Evolutionary conservation across 2,888 invertebrate genomes (phyloP), one percentile per base, ranked within the genome.

Genomic region (Busseola fusca): DNA sequence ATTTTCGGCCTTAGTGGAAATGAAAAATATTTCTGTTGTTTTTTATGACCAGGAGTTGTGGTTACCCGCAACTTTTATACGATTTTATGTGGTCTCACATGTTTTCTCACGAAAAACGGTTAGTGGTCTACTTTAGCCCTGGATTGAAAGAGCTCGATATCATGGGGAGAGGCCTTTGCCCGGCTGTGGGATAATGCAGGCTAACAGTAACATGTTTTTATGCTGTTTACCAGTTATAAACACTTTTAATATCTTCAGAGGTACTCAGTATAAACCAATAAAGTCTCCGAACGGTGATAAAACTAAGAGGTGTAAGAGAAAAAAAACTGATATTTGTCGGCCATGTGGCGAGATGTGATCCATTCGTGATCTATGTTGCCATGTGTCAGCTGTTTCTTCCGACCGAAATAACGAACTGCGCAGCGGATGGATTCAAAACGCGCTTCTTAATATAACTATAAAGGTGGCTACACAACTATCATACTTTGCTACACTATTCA

Each of bases 331-430:
- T 74, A 73, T 67, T 73, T 18, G 64, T 74, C 66, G 78, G 86
- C 88, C 90, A 89, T 89, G 87, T 90, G 89, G 88, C 79, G 79
- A 70, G 85, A 76, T 82, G 77, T 82, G 86, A 70, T 82, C 78
- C 83, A 87, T 85, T 84, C 85, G 84, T 87, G 85, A 76, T 84
- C 82, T 77, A 76, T 76, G 89, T 90, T 89, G 88, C 92, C 89
- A 90, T 91, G 90, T 93, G 92, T 90, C 92, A 90, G 92, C 89
- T 91, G 90, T 89, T 92, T 87, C 86, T 80, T 64, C 76, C 82
- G 84, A 89, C 90, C 84, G 87, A 91, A 92, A 91, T 91, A 91
- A 88, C 91, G 84, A 88, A 92, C 92, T 93, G 91, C 93, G 93
- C 91, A 93, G 90, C 86, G 87, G 84, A 84, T 84, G 80, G 77